phyloP scores from a whole-genome alignment of 2,113 vertebrate species.

The Nothoprocta pentlandii region DNA sequence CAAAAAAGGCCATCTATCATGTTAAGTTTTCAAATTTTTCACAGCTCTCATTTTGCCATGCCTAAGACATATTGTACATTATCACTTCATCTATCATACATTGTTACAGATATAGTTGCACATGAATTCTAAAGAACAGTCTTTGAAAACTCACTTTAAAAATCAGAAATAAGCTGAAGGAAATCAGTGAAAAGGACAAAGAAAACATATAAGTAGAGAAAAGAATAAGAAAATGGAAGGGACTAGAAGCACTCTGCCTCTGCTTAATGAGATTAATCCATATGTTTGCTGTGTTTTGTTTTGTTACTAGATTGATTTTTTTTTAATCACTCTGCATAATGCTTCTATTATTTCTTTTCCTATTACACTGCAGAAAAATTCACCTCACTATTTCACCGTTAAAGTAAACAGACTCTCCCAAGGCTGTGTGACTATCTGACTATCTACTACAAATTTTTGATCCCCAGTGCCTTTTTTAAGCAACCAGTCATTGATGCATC shows the following conservation, averaged over 20 bases:
- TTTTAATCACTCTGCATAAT: neutral
- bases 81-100: constrained; percentile 50
- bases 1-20: constrained; percentile 31
- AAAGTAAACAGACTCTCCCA: neutral
- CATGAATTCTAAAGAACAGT: neutral
- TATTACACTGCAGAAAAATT: neutral
- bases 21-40: constrained; percentile 60
- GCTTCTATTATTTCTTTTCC: neutral
- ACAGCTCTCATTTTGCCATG: constrained; percentile 35
- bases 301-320: neutral
- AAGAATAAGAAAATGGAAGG: neutral
- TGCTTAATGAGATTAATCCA: constrained; percentile 39
- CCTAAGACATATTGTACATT: constrained; percentile 46
- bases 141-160: neutral
- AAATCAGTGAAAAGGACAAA: neutral
- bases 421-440: neutral
- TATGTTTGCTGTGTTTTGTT: neutral
- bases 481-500: neutral
- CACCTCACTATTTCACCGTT: neutral
- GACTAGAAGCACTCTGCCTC: neutral
- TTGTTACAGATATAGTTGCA: constrained; percentile 32
- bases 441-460: neutral
- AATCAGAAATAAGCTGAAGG: neutral
- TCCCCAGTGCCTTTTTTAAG: neutral
- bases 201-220: neutral